A percentile compares a stretch with the other conserved stretches of the same genome.
These are phyloP conservation scores for Scaptomyza hsui DNA, from an alignment of 1,140 invertebrate species.

Conservation along the genomic window DNA sequence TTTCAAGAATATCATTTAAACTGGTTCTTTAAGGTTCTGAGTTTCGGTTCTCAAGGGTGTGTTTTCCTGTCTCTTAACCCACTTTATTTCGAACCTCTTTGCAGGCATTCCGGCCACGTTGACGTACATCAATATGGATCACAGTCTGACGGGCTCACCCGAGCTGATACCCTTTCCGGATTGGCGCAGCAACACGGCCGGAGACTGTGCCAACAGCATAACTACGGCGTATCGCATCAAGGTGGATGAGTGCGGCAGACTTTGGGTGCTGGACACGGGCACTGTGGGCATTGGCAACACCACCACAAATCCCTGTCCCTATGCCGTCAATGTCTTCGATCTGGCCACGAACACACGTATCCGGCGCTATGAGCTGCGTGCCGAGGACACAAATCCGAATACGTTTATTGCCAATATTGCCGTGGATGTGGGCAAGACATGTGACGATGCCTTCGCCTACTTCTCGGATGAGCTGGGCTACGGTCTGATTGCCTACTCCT, in stretches of 20 bases:
- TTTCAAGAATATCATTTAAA: no score
- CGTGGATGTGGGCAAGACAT: slow-evolving; percentile 89
- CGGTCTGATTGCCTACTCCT: slow-evolving; percentile 91
- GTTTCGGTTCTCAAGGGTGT: no score
- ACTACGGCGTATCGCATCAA: slow-evolving; percentile 91
- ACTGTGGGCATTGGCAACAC: slow-evolving; percentile 91
- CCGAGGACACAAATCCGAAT: slow-evolving; percentile 89
- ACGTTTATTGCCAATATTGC: slow-evolving; percentile 93
- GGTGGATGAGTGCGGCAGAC: slow-evolving; percentile 89
- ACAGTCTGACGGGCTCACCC: slow-evolving; percentile 87
- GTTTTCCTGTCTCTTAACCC: no score
- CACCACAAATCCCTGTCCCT: slow-evolving; percentile 89
- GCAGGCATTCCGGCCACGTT: slow-evolving; percentile 91
- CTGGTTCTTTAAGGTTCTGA: no score
- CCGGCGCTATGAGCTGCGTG: slow-evolving; percentile 88
- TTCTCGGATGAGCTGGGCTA: slow-evolving; percentile 93
- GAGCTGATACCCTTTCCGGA: slow-evolving; percentile 91
- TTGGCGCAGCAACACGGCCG: slow-evolving; percentile 89
- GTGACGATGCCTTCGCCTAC: slow-evolving; percentile 91
- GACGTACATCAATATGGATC: slow-evolving; percentile 90
- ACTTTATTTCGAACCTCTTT: background rate
- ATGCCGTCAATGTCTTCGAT: slow-evolving; percentile 90
- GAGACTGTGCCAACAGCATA: slow-evolving; percentile 89
- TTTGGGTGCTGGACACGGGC: slow-evolving; percentile 93
- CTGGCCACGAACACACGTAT: slow-evolving; percentile 89